Base-by-base conservation (phyloP, 2,888 invertebrate species). In the Drosophila dives region DNA sequence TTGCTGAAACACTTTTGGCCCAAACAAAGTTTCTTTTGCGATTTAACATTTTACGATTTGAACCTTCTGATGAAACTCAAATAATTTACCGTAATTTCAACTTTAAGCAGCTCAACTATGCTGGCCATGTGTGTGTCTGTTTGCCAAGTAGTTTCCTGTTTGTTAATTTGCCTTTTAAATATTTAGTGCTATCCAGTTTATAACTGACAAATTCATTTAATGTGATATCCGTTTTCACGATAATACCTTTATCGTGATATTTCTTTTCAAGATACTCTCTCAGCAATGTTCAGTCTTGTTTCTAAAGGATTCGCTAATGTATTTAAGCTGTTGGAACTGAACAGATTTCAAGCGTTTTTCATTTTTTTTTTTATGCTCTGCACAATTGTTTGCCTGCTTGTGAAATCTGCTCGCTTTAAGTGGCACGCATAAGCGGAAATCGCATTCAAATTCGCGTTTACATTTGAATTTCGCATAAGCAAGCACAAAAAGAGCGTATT, bases 391-490 rank as follows among this genome's bases (percentile, higher is more conserved):
- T 20, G 42, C 1, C n/a, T 32, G 51, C 45, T 40, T 12, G 29
- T 29, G 64, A 26, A 49, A 60, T 61, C 40, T 23, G 59, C 26
- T 42, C 33, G 54, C 40, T 53, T 66, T 72, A 54, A 72, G 66
- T 66, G 58, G 49, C 74, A 62, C 51, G 64, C 71, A 71, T 77
- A 77, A 71, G 62, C 66, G 45, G 33, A 55, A 65, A 59, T 73
- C 67, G 63, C 59, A 74, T 68, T 64, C 60, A 58, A 64, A 59
- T 64, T 66, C 53, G 55, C 55, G 55, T 72, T 65, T 58, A 64
- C 63, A 77, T 73, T 69, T 76, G 26, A 71, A 78, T 78, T 45
- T 64, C 79, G 60, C 72, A 75, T 79, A 77, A 77, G 72, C 64
- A 79, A 72, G 75, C 75, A 79, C 29, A 63, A 62, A 61, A 64